These are phyloP conservation scores for Glossophaga mutica DNA, from an alignment of 2,797 vertebrate species.

Conservation along the genomic window DNA sequence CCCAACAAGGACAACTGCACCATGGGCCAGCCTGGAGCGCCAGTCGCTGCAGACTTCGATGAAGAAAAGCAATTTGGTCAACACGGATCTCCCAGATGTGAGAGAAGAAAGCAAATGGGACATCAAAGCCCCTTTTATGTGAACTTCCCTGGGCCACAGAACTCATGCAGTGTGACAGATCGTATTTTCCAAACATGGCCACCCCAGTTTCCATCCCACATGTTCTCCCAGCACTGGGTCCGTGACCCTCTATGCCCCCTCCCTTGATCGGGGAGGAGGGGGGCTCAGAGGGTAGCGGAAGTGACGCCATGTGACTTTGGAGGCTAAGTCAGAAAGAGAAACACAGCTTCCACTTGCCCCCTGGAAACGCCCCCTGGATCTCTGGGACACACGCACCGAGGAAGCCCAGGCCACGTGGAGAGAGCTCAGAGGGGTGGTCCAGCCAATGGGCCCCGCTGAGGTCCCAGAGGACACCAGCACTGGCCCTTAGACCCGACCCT, in stretches of 20 bases:
- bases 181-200: background rate
- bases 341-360: background rate
- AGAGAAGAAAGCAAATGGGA: background rate
- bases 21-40: background rate
- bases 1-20: background rate
- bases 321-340: background rate
- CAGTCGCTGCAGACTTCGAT: background rate
- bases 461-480: background rate
- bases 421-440: background rate
- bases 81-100: background rate
- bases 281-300: background rate
- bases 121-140: background rate
- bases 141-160: background rate
- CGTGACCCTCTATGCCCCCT: accelerated
- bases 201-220: background rate
- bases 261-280: background rate
- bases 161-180: background rate
- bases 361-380: accelerated
- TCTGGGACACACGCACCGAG: accelerated
- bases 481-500: background rate
- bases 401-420: background rate
- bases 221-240: background rate
- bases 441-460: background rate
- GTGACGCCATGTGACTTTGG: background rate
- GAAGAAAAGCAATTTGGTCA: background rate